Evolutionary conservation across 2,797 vertebrate genomes (phyloP), one percentile per base, ranked within the genome.

Genomic region (Enteromius radiatus): DNA sequence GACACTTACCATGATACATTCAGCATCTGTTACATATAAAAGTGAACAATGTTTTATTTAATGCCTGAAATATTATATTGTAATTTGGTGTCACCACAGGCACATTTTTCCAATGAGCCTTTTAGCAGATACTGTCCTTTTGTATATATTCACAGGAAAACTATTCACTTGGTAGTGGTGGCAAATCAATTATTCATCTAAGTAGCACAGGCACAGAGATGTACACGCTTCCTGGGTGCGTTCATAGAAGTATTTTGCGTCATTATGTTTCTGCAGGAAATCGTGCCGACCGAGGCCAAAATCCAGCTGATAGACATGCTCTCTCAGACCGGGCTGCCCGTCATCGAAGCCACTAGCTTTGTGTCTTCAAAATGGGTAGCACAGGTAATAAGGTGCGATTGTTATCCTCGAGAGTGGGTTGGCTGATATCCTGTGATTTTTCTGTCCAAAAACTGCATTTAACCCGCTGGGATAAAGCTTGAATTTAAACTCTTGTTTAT

Each of bases 301-400:
- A 97, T 98, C 90, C 96, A 97, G 91, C 94, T 99, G 90, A 97
- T 98, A 91, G 95, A 98, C 91, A 95, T 90, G 90, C 97, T 99
- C 85, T 99, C 97, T 65, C 94, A 93, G 93, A 96, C 97, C 79
- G 97, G 97, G 81, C 92, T 99, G 85, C 78, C 96, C 87, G 96
- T 95, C 85, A 96, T 99, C 81, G 98, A 99, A 94, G 97, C 95
- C 86, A 99, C 97, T 86, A 97, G 97, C 91, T 99, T 99, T 87
- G 97, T 99, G 86, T 99, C 97, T 88, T 96, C 97, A 93, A 97
- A 94, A 93, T 98, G 97, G 98, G 96, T 98, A 63, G 96, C 97
- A 31, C 97, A 98, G 97, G 97, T 99, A 96, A 86, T 54, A 36
- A 54, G 28, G 28, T 36, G 47, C 2, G 6, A 14, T 21, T n/a